These are phyloP conservation scores for Crocuta crocuta DNA, from an alignment of 2,113 vertebrate genomes.

Conservation along the genomic window DNA sequence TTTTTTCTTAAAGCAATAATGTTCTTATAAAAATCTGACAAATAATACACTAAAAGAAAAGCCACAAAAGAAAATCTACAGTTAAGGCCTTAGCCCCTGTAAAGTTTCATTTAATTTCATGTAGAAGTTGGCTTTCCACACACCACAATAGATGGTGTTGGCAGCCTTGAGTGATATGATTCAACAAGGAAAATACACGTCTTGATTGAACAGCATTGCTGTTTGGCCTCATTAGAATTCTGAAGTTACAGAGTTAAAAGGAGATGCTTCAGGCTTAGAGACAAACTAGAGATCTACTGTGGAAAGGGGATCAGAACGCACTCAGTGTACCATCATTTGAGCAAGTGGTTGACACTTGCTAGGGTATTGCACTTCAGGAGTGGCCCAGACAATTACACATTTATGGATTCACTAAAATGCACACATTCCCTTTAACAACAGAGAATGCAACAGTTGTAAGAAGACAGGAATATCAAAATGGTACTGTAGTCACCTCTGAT, in stretches of 20 bases:
- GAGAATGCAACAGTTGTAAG: background rate
- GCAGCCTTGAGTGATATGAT: constrained; percentile 65
- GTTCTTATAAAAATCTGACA: constrained; percentile 89
- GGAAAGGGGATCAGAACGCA: constrained; percentile 63
- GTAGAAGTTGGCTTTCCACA: constrained; percentile 72
- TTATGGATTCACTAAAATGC: constrained; percentile 43
- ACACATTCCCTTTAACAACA: constrained; percentile 59
- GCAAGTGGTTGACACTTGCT: constrained; percentile 71
- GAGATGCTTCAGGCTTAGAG: constrained; percentile 67
- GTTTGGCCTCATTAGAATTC: constrained; percentile 74
- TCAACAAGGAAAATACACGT: background rate
- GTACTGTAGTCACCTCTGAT: constrained; percentile 54
- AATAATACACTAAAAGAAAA: constrained; percentile 84
- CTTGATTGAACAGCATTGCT: constrained; percentile 61
- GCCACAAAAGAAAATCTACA: constrained; percentile 78
- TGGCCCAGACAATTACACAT: constrained; percentile 76
- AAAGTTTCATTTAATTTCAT: constrained; percentile 78
- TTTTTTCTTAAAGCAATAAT: constrained; percentile 94
- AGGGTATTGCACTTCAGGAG: constrained; percentile 62
- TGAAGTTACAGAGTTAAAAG: constrained; percentile 85
- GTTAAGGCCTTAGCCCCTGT: constrained; percentile 61
- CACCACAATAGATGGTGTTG: constrained; percentile 1
- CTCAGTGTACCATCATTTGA: constrained; percentile 6
- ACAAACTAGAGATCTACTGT: constrained; percentile 54
- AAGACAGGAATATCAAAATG: constrained; percentile 49